Percentiles rank a stretch among this genome's conserved stretches.
Evolutionary conservation across 2,888 invertebrate genomes (phyloP).

Genomic region (Fragum whitleyi): DNA sequence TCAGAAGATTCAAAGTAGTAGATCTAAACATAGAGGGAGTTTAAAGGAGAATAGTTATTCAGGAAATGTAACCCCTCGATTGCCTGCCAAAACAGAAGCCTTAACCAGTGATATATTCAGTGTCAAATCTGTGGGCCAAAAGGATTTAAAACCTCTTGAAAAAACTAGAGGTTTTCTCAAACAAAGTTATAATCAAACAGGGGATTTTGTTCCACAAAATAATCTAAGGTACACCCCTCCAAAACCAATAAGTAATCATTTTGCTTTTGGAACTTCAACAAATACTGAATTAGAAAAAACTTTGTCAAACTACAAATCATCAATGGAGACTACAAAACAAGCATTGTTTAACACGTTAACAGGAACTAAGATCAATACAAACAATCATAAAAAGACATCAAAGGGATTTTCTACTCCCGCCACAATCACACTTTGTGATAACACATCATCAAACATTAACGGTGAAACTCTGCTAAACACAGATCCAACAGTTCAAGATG

Average conservation of each 20-base stretch:
- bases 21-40: conserved; percentile 42
- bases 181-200: conserved; percentile 8
- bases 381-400: conserved; percentile 54
- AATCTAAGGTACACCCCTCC: not conserved
- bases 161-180: conserved; percentile 48
- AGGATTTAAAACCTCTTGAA: conserved; percentile 67
- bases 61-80: conserved; percentile 51
- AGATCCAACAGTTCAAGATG: conserved; percentile 23
- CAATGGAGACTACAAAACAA: conserved; percentile 67
- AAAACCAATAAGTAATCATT: conserved; percentile 25
- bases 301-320: conserved; percentile 61
- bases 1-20: conserved; percentile 41
- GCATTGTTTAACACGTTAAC: conserved; percentile 67
- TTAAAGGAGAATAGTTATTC: conserved; percentile 37
- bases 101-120: conserved; percentile 68
- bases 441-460: conserved; percentile 29
- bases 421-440: conserved; percentile 70
- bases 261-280: conserved; percentile 26
- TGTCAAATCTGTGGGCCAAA: conserved; percentile 64
- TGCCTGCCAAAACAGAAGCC: conserved; percentile 62
- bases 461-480: conserved; percentile 18
- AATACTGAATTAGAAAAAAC: conserved; percentile 66
- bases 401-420: conserved; percentile 65
- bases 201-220: conserved; percentile 28
- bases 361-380: conserved; percentile 67